Conservation (phyloP, 2,797 vertebrate genomes). For the Apogon hyalosoma region DNA sequence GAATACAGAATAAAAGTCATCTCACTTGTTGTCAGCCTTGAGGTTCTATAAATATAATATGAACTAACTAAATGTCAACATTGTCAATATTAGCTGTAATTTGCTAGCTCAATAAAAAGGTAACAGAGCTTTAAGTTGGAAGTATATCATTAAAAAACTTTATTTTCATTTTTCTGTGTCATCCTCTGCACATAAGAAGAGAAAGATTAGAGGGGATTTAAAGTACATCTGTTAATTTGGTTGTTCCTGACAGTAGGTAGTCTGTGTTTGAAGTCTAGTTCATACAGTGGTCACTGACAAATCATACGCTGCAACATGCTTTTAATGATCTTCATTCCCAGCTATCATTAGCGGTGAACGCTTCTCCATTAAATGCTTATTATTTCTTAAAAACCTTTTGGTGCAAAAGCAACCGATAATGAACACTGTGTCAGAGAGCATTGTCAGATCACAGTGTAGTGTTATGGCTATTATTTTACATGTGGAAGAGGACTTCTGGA, state of each 20-base stretch:
- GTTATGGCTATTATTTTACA: slow-evolving; percentile 29
- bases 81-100: slow-evolving; percentile 2
- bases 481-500: slow-evolving; percentile 54
- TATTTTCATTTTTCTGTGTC: slow-evolving; percentile 39
- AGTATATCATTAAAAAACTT: slow-evolving; percentile 56
- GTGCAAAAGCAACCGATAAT: slow-evolving; percentile 54
- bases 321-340: slow-evolving; percentile 66
- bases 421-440: slow-evolving; percentile 32
- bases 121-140: slow-evolving; percentile 25
- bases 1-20: slow-evolving; percentile 26
- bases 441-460: slow-evolving; percentile 27
- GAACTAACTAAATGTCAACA: slow-evolving; percentile 3
- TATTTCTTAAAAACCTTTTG: slow-evolving; percentile 55
- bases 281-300: slow-evolving; percentile 54
- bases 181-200: slow-evolving; percentile 43
- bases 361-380: slow-evolving; percentile 55
- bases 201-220: slow-evolving; percentile 73
- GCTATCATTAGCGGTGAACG: slow-evolving; percentile 56
- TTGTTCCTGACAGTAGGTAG: slow-evolving; percentile 56
- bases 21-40: slow-evolving; percentile 30
- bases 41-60: slow-evolving; percentile 22
- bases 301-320: slow-evolving; percentile 37
- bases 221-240: slow-evolving; percentile 76
- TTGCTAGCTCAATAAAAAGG: slow-evolving; percentile 40
- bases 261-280: slow-evolving; percentile 67